A percentile compares a stretch with the other conserved stretches of the same genome.
Evolutionary conservation across 2,113 vertebrate genomes (phyloP).

Genomic region (Brachirus orientalis): DNA sequence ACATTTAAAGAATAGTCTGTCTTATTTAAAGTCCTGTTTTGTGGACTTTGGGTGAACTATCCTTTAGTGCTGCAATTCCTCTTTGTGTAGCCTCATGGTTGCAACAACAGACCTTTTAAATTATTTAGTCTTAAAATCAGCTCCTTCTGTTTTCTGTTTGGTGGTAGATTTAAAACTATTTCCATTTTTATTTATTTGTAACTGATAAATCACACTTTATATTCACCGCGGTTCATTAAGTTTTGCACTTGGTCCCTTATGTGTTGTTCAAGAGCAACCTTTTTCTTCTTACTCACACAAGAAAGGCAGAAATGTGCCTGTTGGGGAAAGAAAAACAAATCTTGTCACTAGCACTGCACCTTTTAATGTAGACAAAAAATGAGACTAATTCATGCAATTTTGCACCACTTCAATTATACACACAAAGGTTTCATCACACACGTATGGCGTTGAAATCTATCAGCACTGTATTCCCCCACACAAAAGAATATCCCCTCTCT

Average conservation of each 20-base stretch:
- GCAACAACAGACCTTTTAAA: neutral
- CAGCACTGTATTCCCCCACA: neutral
- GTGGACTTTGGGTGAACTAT: no score
- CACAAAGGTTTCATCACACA: neutral
- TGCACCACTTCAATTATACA: neutral
- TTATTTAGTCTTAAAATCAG: neutral
- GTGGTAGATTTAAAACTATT: neutral
- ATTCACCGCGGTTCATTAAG: neutral
- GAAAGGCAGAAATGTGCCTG: neutral
- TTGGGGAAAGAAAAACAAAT: neutral
- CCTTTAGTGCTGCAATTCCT: no score
- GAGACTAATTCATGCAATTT: neutral
- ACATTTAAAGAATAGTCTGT: no score
- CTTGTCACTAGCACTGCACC: neutral
- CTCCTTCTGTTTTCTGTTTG: neutral
- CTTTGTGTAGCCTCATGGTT: neutral
- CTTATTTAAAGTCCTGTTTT: no score
- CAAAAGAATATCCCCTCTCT: neutral
- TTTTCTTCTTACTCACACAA: neutral
- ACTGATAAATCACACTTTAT: neutral
- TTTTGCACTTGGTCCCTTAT: neutral
- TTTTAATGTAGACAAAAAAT: neutral
- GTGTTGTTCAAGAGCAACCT: neutral
- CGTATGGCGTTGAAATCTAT: no score
- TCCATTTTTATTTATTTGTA: neutral